Conservation (phyloP, 2,888 invertebrate genomes). For the Tipula lateralis region DNA sequence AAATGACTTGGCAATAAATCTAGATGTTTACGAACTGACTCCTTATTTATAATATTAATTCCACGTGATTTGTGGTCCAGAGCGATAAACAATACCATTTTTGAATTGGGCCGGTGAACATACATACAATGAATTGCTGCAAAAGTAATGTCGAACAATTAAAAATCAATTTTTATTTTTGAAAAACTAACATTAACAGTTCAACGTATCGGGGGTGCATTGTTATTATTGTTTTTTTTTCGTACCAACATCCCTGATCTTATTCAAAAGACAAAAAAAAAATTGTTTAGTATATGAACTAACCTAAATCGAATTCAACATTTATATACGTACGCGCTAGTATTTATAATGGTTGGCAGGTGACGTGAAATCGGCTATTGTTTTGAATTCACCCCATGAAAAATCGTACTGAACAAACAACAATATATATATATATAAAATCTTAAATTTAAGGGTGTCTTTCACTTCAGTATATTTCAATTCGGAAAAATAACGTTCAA, state of each 20-base stretch:
- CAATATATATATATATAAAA: slow-evolving; percentile 36
- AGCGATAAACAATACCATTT: not conserved
- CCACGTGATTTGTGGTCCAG: not conserved
- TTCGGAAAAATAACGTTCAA: not conserved
- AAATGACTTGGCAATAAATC: not conserved
- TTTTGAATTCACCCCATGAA: slow-evolving; percentile 46
- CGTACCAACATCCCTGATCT: not conserved
- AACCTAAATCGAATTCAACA: slow-evolving; percentile 2
- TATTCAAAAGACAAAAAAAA: too few relatives aligned
- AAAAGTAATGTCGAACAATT: not conserved
- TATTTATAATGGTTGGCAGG: slow-evolving; percentile 43
- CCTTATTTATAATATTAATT: not conserved
- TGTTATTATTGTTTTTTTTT: not conserved
- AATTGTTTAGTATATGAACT: not conserved
- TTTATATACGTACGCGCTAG: not conserved
- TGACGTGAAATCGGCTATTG: slow-evolving; percentile 50
- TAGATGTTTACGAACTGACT: too few relatives aligned
- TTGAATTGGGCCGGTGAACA: not conserved
- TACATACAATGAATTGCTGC: not conserved
- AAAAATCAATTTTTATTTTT: not conserved
- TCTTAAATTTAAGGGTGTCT: slow-evolving; percentile 28
- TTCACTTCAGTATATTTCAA: not conserved
- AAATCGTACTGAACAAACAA: slow-evolving; percentile 40
- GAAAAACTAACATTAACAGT: not conserved
- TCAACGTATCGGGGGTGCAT: not conserved